Evolutionary conservation across 1,140 invertebrate species (phyloP).

Genomic region (Heliothis subflexa): DNA sequence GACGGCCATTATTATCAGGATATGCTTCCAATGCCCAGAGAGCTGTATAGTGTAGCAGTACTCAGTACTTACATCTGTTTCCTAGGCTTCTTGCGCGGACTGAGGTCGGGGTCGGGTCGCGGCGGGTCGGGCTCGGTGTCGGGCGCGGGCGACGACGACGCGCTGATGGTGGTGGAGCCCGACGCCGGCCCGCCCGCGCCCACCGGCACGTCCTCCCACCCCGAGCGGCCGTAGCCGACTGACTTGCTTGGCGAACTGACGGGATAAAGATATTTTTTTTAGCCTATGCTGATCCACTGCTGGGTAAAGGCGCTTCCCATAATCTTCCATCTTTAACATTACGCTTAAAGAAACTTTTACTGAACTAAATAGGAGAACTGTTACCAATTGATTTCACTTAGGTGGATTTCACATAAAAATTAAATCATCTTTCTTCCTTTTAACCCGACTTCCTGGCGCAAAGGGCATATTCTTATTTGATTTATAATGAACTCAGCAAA

Average conservation of each 20-base stretch:
- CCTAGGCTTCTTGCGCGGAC: slow-evolving; percentile 91
- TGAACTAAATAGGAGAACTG: no score
- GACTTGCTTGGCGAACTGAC: slow-evolving; percentile 17
- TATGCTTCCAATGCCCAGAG: no score
- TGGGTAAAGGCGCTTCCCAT: no score
- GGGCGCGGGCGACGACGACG: slow-evolving; percentile 66
- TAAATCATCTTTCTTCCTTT: no score
- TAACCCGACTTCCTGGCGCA: no score
- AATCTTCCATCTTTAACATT: no score
- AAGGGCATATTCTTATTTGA: no score
- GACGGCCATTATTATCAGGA: no score
- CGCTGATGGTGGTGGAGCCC: slow-evolving; percentile 74
- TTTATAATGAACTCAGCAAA: not conserved
- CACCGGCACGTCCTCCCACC: slow-evolving; percentile 70
- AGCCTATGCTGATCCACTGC: no score
- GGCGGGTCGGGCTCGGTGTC: slow-evolving; percentile 87
- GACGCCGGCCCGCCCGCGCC: slow-evolving; percentile 58
- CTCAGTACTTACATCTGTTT: slow-evolving; percentile 90
- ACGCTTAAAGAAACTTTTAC: not conserved
- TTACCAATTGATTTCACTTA: no score
- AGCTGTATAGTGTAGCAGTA: no score
- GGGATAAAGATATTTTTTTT: not conserved
- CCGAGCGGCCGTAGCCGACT: slow-evolving; percentile 36
- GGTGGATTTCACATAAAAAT: no score
- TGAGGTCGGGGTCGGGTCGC: slow-evolving; percentile 59